These are phyloP conservation scores for Platichthys flesus DNA, from an alignment of 2,113 vertebrate species.

Conservation along the genomic window DNA sequence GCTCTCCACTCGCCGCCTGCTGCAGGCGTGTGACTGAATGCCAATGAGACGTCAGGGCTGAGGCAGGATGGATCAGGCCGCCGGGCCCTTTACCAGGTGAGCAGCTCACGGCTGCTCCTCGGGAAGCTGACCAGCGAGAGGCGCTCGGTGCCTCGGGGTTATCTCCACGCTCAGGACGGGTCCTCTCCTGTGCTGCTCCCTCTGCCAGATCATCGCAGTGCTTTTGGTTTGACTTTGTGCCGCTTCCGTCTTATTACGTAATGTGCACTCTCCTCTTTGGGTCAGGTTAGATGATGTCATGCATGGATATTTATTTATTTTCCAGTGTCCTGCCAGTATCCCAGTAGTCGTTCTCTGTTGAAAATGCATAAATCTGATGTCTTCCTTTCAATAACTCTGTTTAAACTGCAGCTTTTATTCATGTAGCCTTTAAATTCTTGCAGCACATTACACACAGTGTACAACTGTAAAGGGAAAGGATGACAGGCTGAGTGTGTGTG, in stretches of 20 bases:
- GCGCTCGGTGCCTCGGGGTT: slow-evolving; percentile 39
- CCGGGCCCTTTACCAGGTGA: slow-evolving; percentile 59
- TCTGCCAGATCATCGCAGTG: slow-evolving; percentile 53
- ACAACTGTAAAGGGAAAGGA: neutral
- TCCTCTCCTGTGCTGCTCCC: neutral
- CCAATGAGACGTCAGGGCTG: slow-evolving; percentile 73
- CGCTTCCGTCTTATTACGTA: neutral
- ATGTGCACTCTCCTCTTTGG: neutral
- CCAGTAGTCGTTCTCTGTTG: no score
- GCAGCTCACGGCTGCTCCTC: slow-evolving; percentile 20
- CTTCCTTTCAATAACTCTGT: neutral
- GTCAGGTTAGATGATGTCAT: neutral
- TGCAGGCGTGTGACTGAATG: slow-evolving; percentile 72
- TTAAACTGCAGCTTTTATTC: slow-evolving; percentile 11
- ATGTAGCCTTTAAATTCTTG: neutral
- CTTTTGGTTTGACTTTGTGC: slow-evolving; percentile 39
- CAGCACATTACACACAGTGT: neutral
- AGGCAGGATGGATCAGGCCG: slow-evolving; percentile 43
- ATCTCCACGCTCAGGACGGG: slow-evolving; percentile 28
- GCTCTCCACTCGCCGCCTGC: slow-evolving; percentile 55
- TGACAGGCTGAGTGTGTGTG: slow-evolving; percentile 3
- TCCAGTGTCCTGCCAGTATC: neutral
- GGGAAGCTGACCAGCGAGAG: slow-evolving; percentile 43
- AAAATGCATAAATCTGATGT: neutral
- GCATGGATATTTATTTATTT: neutral